A percentile compares a stretch with the other conserved stretches of the same genome.
Evolutionary conservation across 2,113 vertebrate species (phyloP).

Genomic region (Cheirogaleus medius): DNA sequence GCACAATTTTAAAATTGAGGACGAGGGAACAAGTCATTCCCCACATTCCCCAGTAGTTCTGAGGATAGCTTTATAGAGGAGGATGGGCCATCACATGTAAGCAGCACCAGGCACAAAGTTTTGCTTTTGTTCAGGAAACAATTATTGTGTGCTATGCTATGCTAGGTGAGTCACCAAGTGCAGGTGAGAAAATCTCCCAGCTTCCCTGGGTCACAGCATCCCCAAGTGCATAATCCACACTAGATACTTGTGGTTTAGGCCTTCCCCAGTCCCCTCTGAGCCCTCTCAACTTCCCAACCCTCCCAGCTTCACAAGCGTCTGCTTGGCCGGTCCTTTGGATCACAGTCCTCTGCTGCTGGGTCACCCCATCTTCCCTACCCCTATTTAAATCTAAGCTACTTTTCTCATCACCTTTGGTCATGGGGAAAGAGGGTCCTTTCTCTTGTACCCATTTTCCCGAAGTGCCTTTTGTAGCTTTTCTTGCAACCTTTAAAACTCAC

Average conservation of each 20-base stretch:
- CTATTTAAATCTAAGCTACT: not conserved
- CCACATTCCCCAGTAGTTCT: not conserved
- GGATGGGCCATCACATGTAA: not conserved
- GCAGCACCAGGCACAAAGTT: not conserved
- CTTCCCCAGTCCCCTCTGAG: not conserved
- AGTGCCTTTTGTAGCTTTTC: not conserved
- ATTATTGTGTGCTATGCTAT: not conserved
- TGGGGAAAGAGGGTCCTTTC: not conserved
- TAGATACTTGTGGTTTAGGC: not conserved
- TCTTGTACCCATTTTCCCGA: not conserved
- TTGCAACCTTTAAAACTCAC: not conserved
- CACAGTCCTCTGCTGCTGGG: not conserved
- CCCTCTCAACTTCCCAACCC: no score
- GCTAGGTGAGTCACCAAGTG: not conserved
- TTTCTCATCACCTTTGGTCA: not conserved
- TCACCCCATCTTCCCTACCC: not conserved
- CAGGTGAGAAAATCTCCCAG: not conserved
- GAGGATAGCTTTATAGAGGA: not conserved
- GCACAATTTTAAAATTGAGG: not conserved
- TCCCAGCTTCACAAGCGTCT: not conserved
- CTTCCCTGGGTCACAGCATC: not conserved
- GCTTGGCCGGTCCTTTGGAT: not conserved
- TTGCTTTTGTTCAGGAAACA: not conserved
- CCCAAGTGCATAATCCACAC: not conserved
- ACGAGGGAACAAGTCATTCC: not conserved